These are phyloP conservation scores for Resseliella maxima DNA, from an alignment of 2,888 invertebrate genomes.

Conservation along the genomic window DNA sequence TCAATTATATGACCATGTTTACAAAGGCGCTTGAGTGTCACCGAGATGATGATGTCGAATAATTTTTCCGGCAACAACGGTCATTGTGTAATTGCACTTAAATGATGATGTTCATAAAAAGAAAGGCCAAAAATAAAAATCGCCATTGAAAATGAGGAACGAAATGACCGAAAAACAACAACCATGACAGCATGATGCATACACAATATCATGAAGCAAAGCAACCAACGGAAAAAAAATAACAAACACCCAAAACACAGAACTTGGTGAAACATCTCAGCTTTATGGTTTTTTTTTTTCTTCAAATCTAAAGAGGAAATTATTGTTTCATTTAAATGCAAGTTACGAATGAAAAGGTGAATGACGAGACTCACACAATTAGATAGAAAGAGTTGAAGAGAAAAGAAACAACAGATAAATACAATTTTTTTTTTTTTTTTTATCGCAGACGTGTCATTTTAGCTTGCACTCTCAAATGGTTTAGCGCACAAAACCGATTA, in stretches of 20 bases:
- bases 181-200: background rate
- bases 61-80: background rate
- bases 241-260: background rate
- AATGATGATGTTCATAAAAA: background rate
- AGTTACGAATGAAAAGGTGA: background rate
- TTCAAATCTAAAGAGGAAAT: constrained; percentile 33
- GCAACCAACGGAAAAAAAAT: background rate
- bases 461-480: background rate
- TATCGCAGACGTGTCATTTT: constrained; percentile 12
- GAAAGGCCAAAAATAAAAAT: constrained; percentile 11
- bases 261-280: too few species aligned
- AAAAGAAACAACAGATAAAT: too few species aligned
- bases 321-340: constrained; percentile 42
- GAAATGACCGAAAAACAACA: background rate
- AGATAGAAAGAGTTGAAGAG: background rate
- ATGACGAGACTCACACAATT: background rate
- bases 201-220: background rate
- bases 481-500: constrained; percentile 9
- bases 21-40: background rate
- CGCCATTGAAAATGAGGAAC: background rate
- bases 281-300: background rate
- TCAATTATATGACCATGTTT: background rate
- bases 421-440: too few species aligned
- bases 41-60: background rate
- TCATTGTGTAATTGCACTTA: background rate